Conservation (phyloP, 1,140 invertebrate genomes). For the Dendrolimus punctatus region DNA sequence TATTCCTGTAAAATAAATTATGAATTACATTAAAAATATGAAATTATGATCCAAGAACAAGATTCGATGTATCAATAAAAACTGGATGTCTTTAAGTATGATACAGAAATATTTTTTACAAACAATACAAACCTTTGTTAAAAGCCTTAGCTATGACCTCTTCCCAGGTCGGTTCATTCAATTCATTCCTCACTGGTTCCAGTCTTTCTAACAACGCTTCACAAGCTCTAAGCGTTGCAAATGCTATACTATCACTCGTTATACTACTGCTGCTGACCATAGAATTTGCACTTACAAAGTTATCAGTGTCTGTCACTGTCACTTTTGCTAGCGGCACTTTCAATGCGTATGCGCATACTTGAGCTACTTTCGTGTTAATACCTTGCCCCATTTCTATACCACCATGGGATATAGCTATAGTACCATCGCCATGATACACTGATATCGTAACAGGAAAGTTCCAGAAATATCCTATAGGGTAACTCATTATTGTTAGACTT, state of each 20-base stretch:
- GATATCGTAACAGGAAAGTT: constrained; percentile 74
- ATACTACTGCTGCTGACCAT: constrained; percentile 80
- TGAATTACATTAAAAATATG: too few relatives aligned
- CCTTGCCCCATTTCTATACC: constrained; percentile 85
- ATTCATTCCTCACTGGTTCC: constrained; percentile 74
- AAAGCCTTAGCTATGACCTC: constrained; percentile 75
- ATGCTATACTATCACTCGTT: constrained; percentile 79
- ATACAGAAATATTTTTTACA: not conserved
- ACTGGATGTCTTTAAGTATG: too few relatives aligned
- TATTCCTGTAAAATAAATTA: constrained; percentile 28
- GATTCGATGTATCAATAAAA: too few relatives aligned
- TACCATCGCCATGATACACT: constrained; percentile 78
- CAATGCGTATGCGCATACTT: constrained; percentile 83
- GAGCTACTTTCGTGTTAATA: constrained; percentile 77
- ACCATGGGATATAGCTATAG: constrained; percentile 77
- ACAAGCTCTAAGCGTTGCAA: constrained; percentile 79
- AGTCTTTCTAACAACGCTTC: constrained; percentile 76
- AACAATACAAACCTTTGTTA: constrained; percentile 33
- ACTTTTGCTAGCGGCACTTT: constrained; percentile 82
- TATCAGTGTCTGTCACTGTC: constrained; percentile 78
- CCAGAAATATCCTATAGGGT: constrained; percentile 63
- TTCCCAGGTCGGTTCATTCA: constrained; percentile 78
- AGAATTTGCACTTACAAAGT: constrained; percentile 78
- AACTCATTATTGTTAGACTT: constrained; percentile 72
- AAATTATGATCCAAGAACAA: too few relatives aligned